Evolutionary conservation across 2,797 vertebrate genomes (phyloP).

Genomic region (Pantherophis vulpinus): DNA sequence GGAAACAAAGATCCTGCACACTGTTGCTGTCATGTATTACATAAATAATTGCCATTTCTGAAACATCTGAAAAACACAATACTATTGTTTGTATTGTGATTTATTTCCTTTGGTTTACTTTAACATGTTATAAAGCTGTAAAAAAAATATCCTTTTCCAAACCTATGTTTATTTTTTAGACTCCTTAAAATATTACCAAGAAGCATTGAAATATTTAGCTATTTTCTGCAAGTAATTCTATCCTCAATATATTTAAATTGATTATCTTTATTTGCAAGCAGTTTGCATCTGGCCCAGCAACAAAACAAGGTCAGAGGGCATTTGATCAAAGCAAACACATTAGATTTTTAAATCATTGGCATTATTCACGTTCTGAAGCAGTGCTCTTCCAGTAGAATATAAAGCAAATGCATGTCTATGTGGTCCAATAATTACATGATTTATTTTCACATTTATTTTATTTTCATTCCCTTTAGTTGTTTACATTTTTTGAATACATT

Average conservation of each 20-base stretch:
- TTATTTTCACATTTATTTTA: not conserved
- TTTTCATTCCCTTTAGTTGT: not conserved
- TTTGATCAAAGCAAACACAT: accelerated
- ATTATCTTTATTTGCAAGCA: conserved; percentile 33
- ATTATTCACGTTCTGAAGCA: not conserved
- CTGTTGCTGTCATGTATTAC: not conserved
- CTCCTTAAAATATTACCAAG: conserved; percentile 23
- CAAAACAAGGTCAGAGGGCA: not conserved
- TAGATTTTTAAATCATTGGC: not conserved
- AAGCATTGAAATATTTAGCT: conserved; percentile 2
- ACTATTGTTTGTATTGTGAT: not conserved
- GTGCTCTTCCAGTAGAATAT: not conserved
- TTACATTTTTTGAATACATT: not conserved
- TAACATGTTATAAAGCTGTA: not conserved
- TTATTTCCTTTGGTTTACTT: not conserved
- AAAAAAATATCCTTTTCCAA: conserved; percentile 20
- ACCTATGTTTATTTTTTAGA: conserved; percentile 16
- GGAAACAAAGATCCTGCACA: not conserved
- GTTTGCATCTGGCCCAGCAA: not conserved
- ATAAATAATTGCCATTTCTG: not conserved
- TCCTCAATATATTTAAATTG: conserved; percentile 26
- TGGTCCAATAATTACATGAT: not conserved
- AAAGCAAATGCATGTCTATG: accelerated
- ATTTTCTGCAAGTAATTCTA: conserved; percentile 36
- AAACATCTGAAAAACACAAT: not conserved